Evolutionary conservation across 2,113 vertebrate species (phyloP).

Genomic region (Rhizomys pruinosus): DNA sequence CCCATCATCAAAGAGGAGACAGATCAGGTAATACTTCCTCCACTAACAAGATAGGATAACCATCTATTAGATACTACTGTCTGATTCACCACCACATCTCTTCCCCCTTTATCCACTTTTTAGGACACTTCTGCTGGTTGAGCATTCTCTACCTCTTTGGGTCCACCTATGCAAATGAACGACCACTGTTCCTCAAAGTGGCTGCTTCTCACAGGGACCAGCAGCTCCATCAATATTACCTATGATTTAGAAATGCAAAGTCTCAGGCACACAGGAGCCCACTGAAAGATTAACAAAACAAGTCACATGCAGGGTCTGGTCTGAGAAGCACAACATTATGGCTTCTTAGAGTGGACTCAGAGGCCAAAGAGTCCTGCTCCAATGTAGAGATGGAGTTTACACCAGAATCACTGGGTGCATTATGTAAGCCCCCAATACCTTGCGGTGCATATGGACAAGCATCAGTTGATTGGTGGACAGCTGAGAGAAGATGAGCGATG

Average conservation of each 20-base stretch:
- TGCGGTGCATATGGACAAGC: not conserved
- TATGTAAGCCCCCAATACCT: not conserved
- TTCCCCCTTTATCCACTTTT: not conserved
- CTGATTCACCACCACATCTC: not conserved
- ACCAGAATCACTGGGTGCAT: not conserved
- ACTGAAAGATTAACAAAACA: not conserved
- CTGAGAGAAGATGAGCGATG: conserved; percentile 38
- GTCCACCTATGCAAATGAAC: not conserved
- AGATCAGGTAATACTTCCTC: not conserved
- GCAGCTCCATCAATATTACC: not conserved
- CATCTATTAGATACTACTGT: not conserved
- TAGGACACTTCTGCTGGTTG: not conserved
- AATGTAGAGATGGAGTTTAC: not conserved
- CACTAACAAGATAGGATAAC: not conserved
- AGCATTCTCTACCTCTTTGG: not conserved
- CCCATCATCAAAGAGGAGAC: not conserved
- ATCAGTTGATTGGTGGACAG: not conserved
- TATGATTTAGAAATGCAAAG: not conserved
- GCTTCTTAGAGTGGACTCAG: not conserved
- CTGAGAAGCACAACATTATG: not conserved
- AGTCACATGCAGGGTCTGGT: not conserved
- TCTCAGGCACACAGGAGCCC: not conserved
- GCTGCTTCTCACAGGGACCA: not conserved
- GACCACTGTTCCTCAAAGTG: not conserved
- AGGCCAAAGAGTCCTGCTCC: not conserved